phyloP scores from a whole-genome alignment of 53 echinoderm and acorn worm species.

The Echinarachnius parma region DNA sequence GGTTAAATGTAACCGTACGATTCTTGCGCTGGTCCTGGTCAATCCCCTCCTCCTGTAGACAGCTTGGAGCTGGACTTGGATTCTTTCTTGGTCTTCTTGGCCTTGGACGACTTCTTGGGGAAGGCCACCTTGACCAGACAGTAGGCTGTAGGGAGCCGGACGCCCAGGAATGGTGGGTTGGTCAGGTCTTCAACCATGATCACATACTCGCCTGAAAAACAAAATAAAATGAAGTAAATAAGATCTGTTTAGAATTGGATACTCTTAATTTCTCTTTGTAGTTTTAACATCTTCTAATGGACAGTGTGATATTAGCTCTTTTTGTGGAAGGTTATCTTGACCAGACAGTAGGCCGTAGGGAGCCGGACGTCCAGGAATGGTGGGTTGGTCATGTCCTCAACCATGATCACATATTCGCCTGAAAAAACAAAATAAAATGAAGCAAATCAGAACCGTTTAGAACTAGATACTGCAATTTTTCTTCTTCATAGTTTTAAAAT shows the following conservation, averaged over 20 bases:
- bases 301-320: no score
- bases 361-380: slow-evolving; percentile 72
- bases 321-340: slow-evolving; percentile 75
- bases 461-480: no score
- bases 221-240: neutral
- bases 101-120: slow-evolving; percentile 87
- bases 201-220: slow-evolving; percentile 80
- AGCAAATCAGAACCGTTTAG: neutral
- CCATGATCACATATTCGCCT: slow-evolving; percentile 95
- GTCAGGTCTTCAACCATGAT: slow-evolving; percentile 88
- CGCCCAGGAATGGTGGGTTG: slow-evolving; percentile 76
- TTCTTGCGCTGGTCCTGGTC: neutral
- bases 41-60: neutral
- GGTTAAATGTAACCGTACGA: no score
- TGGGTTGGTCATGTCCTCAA: slow-evolving; percentile 82
- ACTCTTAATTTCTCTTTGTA: no score
- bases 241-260: no score
- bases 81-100: slow-evolving; percentile 54
- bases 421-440: neutral
- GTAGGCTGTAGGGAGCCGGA: slow-evolving; percentile 72
- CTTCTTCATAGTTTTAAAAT: no score
- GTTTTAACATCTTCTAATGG: no score
- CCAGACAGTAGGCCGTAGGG: slow-evolving; percentile 70
- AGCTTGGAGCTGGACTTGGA: slow-evolving; percentile 35
- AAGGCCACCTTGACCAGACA: slow-evolving; percentile 68